These are phyloP conservation scores for Sebastes cheni DNA, from an alignment of 2,797 vertebrate genomes.

Conservation along the genomic window DNA sequence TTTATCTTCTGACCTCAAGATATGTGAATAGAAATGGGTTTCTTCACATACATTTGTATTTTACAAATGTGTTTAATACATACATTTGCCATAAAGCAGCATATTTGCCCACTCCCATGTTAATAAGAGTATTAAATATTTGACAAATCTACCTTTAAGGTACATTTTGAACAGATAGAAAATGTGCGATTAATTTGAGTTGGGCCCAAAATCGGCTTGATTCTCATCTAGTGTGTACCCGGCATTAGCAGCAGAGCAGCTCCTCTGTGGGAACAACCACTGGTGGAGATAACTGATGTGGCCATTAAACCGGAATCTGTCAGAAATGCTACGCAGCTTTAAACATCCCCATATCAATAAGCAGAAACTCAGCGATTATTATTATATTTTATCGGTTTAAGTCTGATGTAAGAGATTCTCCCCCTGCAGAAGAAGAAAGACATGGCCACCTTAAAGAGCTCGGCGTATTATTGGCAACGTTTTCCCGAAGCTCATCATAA, in stretches of 20 bases:
- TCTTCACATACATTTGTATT: neutral
- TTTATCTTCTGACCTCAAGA: neutral
- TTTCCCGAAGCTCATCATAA: slow-evolving; percentile 76
- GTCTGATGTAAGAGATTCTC: slow-evolving; percentile 18
- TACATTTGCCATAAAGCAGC: neutral
- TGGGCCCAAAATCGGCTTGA: too few relatives aligned
- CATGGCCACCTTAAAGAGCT: slow-evolving; percentile 43
- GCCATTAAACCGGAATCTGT: neutral
- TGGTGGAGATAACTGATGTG: slow-evolving; percentile 24
- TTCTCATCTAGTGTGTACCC: too few relatives aligned
- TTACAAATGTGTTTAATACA: neutral
- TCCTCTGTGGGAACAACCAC: neutral
- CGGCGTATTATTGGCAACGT: slow-evolving; percentile 13
- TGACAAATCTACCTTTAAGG: neutral
- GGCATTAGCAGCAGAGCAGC: neutral
- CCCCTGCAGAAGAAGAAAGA: slow-evolving; percentile 39
- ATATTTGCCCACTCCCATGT: neutral
- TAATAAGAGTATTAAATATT: neutral
- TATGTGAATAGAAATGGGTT: neutral
- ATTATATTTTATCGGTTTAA: neutral
- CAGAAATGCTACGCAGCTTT: slow-evolving; percentile 8
- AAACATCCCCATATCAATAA: slow-evolving; percentile 15
- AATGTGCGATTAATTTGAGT: too few relatives aligned
- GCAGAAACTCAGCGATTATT: neutral
- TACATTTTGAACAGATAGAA: neutral